Conservation (phyloP, 2,113 vertebrate genomes). For the Elgaria multicarinata region DNA sequence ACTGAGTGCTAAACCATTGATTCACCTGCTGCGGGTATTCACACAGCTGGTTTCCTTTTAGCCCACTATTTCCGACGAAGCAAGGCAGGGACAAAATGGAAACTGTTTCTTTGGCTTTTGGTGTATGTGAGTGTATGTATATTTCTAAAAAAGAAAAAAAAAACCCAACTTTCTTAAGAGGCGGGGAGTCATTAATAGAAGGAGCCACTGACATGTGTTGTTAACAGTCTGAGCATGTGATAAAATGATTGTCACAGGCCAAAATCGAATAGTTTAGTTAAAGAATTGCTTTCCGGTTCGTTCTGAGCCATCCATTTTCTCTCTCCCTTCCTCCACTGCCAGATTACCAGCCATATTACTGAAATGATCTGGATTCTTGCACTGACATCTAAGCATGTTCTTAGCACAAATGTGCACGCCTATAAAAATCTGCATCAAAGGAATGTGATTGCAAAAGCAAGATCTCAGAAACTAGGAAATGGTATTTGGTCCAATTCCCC, state of each 20-base stretch:
- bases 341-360: not conserved
- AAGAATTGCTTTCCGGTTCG: not conserved
- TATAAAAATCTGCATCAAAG: not conserved
- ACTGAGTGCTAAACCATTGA: conserved; percentile 55
- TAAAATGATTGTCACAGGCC: not conserved
- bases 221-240: no score
- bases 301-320: not conserved
- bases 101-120: not conserved
- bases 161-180: not conserved
- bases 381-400: not conserved
- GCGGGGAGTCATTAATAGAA: not conserved
- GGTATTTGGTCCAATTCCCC: not conserved
- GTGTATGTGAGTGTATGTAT: not conserved
- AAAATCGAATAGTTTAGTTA: not conserved
- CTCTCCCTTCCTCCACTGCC: not conserved
- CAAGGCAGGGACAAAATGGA: conserved; percentile 24
- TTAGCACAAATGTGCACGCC: not conserved
- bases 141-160: not conserved
- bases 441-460: not conserved
- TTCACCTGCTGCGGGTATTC: conserved; percentile 33
- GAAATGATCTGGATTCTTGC: not conserved
- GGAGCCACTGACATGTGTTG: not conserved
- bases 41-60: conserved; percentile 52
- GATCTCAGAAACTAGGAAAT: not conserved
- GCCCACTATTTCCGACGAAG: conserved; percentile 18